phyloP scores from a whole-genome alignment of 1,140 invertebrate species.

The Phymorhynchus buccinoides region DNA sequence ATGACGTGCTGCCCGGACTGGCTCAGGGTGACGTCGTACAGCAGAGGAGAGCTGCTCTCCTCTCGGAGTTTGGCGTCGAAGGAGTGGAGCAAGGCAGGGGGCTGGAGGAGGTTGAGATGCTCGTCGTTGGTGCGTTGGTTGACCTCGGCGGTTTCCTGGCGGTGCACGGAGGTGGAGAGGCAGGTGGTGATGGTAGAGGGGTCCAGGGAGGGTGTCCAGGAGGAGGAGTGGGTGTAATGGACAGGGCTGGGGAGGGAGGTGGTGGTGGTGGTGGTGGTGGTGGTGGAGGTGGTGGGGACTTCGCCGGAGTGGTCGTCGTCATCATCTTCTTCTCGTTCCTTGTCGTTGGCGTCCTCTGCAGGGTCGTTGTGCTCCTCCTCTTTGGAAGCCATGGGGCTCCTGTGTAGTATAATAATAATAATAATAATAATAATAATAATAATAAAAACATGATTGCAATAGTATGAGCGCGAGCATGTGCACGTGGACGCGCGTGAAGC shows the following conservation, averaged over 20 bases:
- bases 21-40: constrained; percentile 21
- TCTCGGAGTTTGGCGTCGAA: constrained; percentile 7
- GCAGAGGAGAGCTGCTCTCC: constrained; percentile 23
- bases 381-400: not conserved
- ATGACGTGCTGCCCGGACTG: constrained; percentile 13
- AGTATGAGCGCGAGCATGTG: not conserved
- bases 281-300: not conserved
- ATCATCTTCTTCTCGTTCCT: too few species aligned
- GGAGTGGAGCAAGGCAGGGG: not conserved
- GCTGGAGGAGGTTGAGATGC: not conserved
- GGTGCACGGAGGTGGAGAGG: not conserved
- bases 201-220: not conserved
- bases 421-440: not conserved
- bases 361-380: not conserved
- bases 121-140: not conserved
- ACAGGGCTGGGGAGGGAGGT: not conserved
- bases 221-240: not conserved
- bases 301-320: not conserved
- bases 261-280: not conserved
- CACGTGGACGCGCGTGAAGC: not conserved
- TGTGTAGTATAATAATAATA: not conserved
- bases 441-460: not conserved
- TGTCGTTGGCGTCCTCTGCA: not conserved
- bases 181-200: not conserved
- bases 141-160: not conserved